Evolutionary conservation across 2,888 invertebrate species (phyloP).

Genomic region (Latrodectus hesperus): DNA sequence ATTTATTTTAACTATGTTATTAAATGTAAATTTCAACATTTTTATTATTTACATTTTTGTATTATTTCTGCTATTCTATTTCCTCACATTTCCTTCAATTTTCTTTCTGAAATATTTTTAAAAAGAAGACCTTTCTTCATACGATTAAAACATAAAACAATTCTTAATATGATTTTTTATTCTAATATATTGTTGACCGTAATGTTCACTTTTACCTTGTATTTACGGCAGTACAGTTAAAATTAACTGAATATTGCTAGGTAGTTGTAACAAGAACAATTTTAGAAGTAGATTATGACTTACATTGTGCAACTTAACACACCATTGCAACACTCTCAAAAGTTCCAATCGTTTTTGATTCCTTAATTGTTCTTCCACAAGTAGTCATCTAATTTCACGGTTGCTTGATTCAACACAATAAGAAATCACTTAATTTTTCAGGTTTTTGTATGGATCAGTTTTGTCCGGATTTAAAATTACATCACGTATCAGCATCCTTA

Average conservation of each 20-base stretch:
- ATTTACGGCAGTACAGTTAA: neutral
- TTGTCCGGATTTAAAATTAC: slow-evolving; percentile 18
- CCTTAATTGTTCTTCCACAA: slow-evolving; percentile 4
- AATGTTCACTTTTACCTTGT: too few species aligned
- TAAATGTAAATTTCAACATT: too few species aligned
- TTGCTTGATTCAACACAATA: neutral
- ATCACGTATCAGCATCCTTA: neutral
- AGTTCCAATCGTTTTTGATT: slow-evolving; percentile 6
- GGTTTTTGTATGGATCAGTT: neutral
- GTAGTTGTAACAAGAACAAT: slow-evolving; percentile 30
- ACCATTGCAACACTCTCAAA: slow-evolving; percentile 1
- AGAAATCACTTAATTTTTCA: slow-evolving; percentile 17
- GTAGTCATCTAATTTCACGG: neutral
- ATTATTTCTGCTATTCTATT: too few species aligned
- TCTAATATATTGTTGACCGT: too few species aligned
- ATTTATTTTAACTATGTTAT: too few species aligned
- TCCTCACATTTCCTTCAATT: too few species aligned
- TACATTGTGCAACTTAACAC: neutral
- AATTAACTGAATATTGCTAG: slow-evolving; percentile 1
- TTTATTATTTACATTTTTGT: too few species aligned
- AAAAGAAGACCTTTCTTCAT: too few species aligned
- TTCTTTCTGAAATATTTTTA: too few species aligned
- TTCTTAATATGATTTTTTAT: too few species aligned
- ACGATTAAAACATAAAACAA: too few species aligned
- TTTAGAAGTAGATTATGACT: slow-evolving; percentile 9